These are phyloP conservation scores for Cryptoprocta ferox DNA, from an alignment of 2,797 vertebrate genomes.

Conservation along the genomic window DNA sequence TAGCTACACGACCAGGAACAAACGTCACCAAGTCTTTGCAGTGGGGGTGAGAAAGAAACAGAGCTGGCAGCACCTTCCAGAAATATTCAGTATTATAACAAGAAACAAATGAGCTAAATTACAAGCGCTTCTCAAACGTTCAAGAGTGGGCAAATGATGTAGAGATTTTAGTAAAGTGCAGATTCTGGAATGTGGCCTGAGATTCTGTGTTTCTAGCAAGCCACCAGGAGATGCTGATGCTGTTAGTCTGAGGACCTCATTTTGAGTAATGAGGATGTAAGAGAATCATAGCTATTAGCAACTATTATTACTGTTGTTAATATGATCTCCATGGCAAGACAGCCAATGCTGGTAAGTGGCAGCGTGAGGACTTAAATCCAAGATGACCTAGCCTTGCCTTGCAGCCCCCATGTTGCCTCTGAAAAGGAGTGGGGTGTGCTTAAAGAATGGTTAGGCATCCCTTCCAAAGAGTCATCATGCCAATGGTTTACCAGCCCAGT, in stretches of 20 bases:
- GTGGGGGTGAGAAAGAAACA: background rate
- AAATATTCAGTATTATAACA: background rate
- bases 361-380: background rate
- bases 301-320: background rate
- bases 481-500: background rate
- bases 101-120: background rate
- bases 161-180: background rate
- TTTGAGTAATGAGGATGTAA: background rate
- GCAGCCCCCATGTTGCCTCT: background rate
- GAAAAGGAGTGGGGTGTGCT: background rate
- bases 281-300: background rate
- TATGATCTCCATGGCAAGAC: background rate
- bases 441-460: background rate
- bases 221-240: background rate
- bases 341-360: background rate
- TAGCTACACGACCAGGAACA: rapidly evolving
- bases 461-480: background rate
- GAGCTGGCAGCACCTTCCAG: background rate
- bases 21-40: background rate
- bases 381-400: background rate
- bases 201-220: background rate
- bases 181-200: background rate
- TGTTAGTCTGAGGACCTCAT: background rate
- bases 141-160: background rate
- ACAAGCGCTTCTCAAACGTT: background rate